These are phyloP conservation scores for Hephaestus fuliginosus DNA, from an alignment of 2,797 vertebrate species.

Conservation along the genomic window DNA sequence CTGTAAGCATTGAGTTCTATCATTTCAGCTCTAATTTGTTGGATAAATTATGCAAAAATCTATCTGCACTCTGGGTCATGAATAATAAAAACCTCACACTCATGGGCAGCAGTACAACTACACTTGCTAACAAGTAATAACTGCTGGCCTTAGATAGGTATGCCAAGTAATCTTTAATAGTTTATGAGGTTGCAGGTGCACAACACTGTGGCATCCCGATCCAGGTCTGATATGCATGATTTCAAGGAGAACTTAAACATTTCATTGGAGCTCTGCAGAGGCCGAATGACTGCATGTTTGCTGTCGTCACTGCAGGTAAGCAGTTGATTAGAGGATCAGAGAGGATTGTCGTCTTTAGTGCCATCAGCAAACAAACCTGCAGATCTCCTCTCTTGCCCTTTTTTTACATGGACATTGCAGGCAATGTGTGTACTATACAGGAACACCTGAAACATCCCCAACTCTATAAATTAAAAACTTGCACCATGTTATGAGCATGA, in stretches of 20 bases:
- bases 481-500: background rate
- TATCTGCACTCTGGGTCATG: background rate
- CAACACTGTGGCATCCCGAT: background rate
- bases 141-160: background rate
- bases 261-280: slow-evolving; percentile 24
- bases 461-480: background rate
- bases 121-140: background rate
- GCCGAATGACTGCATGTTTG: slow-evolving; percentile 56
- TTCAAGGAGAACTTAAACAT: background rate
- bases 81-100: background rate
- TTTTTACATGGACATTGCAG: background rate
- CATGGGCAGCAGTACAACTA: background rate
- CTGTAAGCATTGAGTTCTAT: background rate
- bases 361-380: slow-evolving; percentile 51
- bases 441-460: background rate
- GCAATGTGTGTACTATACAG: background rate
- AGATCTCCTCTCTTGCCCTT: slow-evolving; percentile 4
- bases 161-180: background rate
- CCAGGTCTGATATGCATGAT: background rate
- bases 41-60: background rate
- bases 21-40: background rate
- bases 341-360: slow-evolving; percentile 77
- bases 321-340: slow-evolving; percentile 82
- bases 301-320: slow-evolving; percentile 83
- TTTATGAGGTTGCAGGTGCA: background rate